Evolutionary conservation across 2,113 vertebrate species (phyloP).

Genomic region (Morone saxatilis): DNA sequence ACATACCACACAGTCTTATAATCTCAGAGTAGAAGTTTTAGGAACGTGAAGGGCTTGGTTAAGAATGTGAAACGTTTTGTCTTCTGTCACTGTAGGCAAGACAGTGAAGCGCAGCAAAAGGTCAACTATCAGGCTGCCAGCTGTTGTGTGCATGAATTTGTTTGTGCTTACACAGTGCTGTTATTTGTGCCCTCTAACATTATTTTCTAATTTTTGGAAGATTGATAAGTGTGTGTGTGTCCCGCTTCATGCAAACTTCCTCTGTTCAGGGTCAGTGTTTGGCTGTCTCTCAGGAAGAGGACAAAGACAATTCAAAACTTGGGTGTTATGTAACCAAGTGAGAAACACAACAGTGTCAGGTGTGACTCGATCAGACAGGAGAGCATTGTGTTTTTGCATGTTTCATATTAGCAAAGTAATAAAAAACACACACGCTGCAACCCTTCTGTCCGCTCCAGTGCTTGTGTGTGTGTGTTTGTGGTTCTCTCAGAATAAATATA

Average conservation of each 20-base stretch:
- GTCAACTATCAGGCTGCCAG: conserved; percentile 36
- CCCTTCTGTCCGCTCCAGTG: not conserved
- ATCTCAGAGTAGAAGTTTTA: conserved; percentile 42
- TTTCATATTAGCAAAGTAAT: conserved; percentile 15
- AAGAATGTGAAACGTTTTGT: conserved; percentile 31
- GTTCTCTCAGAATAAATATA: not conserved
- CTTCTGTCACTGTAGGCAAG: not conserved
- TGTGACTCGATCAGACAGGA: conserved; percentile 59
- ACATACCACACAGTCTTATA: conserved; percentile 53
- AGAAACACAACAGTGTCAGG: conserved; percentile 71
- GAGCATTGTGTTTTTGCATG: conserved; percentile 31
- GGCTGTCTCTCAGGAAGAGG: conserved; percentile 23
- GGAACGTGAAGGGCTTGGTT: conserved; percentile 52
- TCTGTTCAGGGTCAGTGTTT: conserved; percentile 42
- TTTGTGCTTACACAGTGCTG: not conserved
- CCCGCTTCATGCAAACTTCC: not conserved
- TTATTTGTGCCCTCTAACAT: conserved; percentile 27
- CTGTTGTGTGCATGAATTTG: not conserved
- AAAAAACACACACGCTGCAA: not conserved
- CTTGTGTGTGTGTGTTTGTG: not conserved
- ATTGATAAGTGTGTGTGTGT: not conserved
- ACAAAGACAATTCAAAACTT: conserved; percentile 37
- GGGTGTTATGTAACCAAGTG: conserved; percentile 39
- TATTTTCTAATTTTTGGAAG: conserved; percentile 13
- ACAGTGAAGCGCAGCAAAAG: not conserved